Evolutionary conservation across 2,113 vertebrate species (phyloP).

Genomic region (Pelecanoides urinatrix): DNA sequence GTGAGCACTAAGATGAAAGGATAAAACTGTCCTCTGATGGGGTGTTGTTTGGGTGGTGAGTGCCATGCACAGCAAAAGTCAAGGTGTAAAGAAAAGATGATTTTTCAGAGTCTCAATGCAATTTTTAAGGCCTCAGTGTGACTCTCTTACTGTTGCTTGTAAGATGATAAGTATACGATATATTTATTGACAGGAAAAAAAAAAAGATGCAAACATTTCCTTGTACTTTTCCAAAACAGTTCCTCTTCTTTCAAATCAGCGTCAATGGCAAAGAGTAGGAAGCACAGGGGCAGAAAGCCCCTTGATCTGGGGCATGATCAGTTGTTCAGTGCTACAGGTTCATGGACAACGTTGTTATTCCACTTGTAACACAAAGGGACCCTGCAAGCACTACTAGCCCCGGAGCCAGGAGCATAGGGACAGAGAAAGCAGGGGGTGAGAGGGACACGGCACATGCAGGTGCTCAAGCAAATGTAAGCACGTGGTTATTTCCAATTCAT

Average conservation of each 20-base stretch:
- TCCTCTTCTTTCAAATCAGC: background rate
- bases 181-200: background rate
- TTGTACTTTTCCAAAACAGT: background rate
- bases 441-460: accelerated
- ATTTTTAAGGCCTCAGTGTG: background rate
- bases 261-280: accelerated
- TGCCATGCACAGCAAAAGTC: background rate
- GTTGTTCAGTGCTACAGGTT: background rate
- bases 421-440: background rate
- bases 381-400: background rate
- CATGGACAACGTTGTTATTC: background rate
- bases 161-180: background rate
- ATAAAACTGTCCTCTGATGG: background rate
- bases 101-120: background rate
- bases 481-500: background rate
- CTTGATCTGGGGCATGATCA: background rate
- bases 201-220: background rate
- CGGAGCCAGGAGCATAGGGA: background rate
- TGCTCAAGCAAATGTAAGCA: background rate
- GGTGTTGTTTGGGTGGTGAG: background rate
- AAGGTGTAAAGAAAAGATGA: background rate
- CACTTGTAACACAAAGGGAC: background rate
- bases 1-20: background rate
- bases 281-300: background rate
- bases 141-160: background rate